Evolutionary conservation across 2,888 invertebrate genomes (phyloP).

Genomic region (Melanostoma mellinum): DNA sequence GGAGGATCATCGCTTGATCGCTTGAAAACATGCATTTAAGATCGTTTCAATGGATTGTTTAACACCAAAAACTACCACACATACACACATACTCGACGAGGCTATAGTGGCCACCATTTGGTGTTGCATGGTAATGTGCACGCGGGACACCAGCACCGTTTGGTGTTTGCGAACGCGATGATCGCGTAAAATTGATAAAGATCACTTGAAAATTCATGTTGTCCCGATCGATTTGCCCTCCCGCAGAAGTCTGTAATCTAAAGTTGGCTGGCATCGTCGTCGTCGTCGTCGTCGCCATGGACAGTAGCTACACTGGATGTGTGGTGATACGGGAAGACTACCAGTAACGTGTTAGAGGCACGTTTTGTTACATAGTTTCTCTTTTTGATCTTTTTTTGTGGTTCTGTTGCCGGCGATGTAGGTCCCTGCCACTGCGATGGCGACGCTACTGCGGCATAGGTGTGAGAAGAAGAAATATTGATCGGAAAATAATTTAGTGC

Average conservation of each 20-base stretch:
- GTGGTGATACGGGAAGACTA: slow-evolving; percentile 59
- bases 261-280: background rate
- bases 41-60: slow-evolving; percentile 72
- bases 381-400: slow-evolving; percentile 23
- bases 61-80: slow-evolving; percentile 37
- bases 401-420: slow-evolving; percentile 3
- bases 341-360: slow-evolving; percentile 69
- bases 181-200: slow-evolving; percentile 73
- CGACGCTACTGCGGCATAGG: background rate
- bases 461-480: slow-evolving; percentile 56
- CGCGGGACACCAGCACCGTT: slow-evolving; percentile 59
- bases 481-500: slow-evolving; percentile 69
- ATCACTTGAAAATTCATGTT: slow-evolving; percentile 69
- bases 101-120: slow-evolving; percentile 40
- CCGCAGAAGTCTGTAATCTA: slow-evolving; percentile 51
- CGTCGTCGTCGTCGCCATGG: slow-evolving; percentile 8
- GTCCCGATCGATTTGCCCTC: slow-evolving; percentile 72
- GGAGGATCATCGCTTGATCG: slow-evolving; percentile 59
- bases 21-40: slow-evolving; percentile 72
- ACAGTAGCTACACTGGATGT: slow-evolving; percentile 40
- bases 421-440: background rate
- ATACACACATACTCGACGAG: slow-evolving; percentile 8
- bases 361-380: slow-evolving; percentile 55
- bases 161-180: slow-evolving; percentile 60
- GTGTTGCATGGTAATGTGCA: slow-evolving; percentile 58